Percentiles rank a stretch among this genome's conserved stretches.
These are phyloP conservation scores for Acanthurus lineatus DNA, from an alignment of 2,797 vertebrate genomes.

Conservation along the genomic window DNA sequence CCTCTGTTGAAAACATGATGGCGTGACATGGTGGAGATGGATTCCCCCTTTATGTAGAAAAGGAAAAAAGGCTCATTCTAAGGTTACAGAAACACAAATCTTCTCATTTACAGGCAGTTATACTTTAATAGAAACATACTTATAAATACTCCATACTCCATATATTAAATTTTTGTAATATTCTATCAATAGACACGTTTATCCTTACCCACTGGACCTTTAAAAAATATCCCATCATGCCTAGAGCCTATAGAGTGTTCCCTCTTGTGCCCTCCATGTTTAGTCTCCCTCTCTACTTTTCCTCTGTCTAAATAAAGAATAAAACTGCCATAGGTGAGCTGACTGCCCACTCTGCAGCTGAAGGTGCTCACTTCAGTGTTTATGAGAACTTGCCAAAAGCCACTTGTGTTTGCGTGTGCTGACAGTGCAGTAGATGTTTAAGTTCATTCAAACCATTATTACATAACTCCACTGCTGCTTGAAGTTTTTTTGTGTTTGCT, in stretches of 20 bases:
- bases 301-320: constrained; percentile 80
- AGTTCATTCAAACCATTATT: constrained; percentile 73
- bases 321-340: constrained; percentile 73
- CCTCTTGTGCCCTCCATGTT: constrained; percentile 70
- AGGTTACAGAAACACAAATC: too few relatives aligned
- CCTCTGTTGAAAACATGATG: too few relatives aligned
- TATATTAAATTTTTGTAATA: too few relatives aligned
- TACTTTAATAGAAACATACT: too few relatives aligned
- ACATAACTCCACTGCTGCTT: constrained; percentile 57
- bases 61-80: too few relatives aligned
- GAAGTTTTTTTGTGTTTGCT: constrained; percentile 28
- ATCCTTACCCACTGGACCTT: too few relatives aligned
- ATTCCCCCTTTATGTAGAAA: too few relatives aligned
- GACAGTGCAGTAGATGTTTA: constrained; percentile 70
- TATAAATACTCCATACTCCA: too few relatives aligned
- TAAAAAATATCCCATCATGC: constrained; percentile 36
- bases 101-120: too few relatives aligned
- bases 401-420: constrained; percentile 70
- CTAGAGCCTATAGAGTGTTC: constrained; percentile 52
- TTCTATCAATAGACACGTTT: too few relatives aligned
- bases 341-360: constrained; percentile 80
- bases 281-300: constrained; percentile 73
- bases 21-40: too few relatives aligned
- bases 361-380: constrained; percentile 78
- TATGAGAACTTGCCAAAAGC: constrained; percentile 81